A percentile compares a stretch with the other conserved stretches of the same genome.
These are phyloP conservation scores for Epistrophe eligans DNA, from an alignment of 2,888 invertebrate species.

Conservation along the genomic window DNA sequence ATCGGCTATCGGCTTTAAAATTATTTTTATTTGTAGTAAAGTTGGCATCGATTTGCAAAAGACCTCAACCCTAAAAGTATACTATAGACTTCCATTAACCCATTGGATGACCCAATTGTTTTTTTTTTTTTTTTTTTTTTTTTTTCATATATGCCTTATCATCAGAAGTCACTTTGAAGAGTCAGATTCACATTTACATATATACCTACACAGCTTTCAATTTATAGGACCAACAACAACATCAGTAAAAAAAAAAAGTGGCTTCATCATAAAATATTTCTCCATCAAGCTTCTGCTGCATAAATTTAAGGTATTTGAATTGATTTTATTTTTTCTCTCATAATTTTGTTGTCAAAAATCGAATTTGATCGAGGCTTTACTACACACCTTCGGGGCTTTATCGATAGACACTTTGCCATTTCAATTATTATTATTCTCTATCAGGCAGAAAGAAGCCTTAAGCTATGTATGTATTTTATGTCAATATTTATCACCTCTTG, in stretches of 20 bases:
- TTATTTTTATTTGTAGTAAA: neutral
- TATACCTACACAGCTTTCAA: neutral
- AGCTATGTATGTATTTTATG: neutral
- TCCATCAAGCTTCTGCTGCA: neutral
- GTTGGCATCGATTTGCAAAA: neutral
- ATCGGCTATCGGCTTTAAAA: neutral
- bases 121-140: neutral
- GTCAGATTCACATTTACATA: neutral
- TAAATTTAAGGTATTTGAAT: neutral
- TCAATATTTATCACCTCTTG: neutral
- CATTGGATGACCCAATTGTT: neutral
- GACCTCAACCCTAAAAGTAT: neutral
- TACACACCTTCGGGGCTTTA: neutral
- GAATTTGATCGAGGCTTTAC: neutral
- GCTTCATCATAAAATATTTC: neutral
- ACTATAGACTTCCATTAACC: neutral
- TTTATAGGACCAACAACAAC: neutral
- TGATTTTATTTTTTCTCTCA: conserved; percentile 5
- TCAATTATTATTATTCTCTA: neutral
- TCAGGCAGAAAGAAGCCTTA: neutral
- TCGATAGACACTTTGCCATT: neutral
- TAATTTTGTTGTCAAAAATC: neutral
- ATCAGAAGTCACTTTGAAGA: neutral
- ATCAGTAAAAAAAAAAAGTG: neutral
- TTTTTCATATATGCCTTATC: neutral